phyloP scores from a whole-genome alignment of 2,888 invertebrate species.

The Noctua pronuba region DNA sequence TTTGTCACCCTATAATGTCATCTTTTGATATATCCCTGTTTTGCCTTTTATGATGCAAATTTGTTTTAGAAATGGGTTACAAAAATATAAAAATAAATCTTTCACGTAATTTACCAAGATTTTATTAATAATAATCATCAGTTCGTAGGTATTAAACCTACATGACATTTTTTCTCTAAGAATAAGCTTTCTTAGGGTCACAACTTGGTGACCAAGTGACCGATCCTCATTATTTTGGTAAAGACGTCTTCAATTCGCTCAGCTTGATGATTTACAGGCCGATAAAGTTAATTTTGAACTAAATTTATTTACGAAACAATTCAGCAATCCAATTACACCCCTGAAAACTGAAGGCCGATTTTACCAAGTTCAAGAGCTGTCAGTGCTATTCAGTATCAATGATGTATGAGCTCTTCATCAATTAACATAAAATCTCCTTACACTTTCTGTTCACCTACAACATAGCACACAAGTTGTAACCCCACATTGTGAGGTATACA shows the following conservation, averaged over 20 bases:
- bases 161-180: no score
- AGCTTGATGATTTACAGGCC: background rate
- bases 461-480: slow-evolving; percentile 8
- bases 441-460: background rate
- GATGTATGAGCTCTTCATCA: background rate
- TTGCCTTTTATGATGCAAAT: background rate
- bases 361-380: background rate
- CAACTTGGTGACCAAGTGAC: background rate
- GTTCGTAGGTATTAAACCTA: no score
- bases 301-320: background rate
- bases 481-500: background rate
- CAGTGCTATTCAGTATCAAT: background rate
- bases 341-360: background rate
- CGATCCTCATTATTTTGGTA: background rate
- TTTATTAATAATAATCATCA: background rate
- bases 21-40: slow-evolving; percentile 24
- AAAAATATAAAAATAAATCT: background rate
- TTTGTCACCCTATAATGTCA: slow-evolving; percentile 34
- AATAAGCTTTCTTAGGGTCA: background rate
- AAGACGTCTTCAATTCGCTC: background rate
- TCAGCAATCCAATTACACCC: background rate
- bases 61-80: background rate
- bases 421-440: background rate
- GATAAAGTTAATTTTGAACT: background rate
- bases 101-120: background rate